Base-by-base conservation (phyloP, 2,113 vertebrate species). In the Todiramphus chloris region DNA sequence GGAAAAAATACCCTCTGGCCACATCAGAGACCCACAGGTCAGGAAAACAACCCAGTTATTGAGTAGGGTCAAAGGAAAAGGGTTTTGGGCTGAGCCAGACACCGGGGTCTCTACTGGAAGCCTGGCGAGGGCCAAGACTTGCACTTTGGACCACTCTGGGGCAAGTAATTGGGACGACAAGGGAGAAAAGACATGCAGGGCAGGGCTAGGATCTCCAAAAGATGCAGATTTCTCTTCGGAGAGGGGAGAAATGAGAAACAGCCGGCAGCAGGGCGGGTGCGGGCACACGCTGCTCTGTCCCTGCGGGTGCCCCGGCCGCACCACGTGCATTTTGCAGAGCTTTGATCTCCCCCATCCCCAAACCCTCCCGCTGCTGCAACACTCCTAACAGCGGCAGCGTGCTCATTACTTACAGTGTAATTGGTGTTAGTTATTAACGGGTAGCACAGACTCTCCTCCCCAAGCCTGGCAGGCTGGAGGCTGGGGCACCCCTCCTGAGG, bases 181-280 rank as follows among this genome's bases (percentile, higher is more conserved):
- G 77, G n/a, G 68, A 68, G 10, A 43, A 74, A 63, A 87, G 16
- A 20, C 25, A 0, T 0, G 0, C 0, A 0, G 46, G 41, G 33
- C 31, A 64, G 21, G 18, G 35, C 4, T 1, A 21, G 16, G 58
- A 59, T 18, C 35, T 69, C 50, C 11, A 2, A 39, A 35, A 74
- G 63, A 79, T 20, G 6, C 51, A 7, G 15, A 31, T 66, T 88
- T 44, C 39, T 58, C 76, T 58, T 60, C 13, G 8, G 17, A 77
- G 41, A 76, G 13, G 20, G 11, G 16, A 41, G 39, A 30, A 80
- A 39, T 4, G 60, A 23, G 43, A 55, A 66, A 37, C 1, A 11
- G 4, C 9, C 2, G 1, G 67, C 75, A 83, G 62, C 18, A 1
- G 33, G 44, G 66, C 2, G 3, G 46, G 43, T 11, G 4, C 55